A percentile compares a stretch with the other conserved stretches of the same genome.
phyloP scores from a whole-genome alignment of 2,113 vertebrate genomes.

The Ascaphus truei region DNA sequence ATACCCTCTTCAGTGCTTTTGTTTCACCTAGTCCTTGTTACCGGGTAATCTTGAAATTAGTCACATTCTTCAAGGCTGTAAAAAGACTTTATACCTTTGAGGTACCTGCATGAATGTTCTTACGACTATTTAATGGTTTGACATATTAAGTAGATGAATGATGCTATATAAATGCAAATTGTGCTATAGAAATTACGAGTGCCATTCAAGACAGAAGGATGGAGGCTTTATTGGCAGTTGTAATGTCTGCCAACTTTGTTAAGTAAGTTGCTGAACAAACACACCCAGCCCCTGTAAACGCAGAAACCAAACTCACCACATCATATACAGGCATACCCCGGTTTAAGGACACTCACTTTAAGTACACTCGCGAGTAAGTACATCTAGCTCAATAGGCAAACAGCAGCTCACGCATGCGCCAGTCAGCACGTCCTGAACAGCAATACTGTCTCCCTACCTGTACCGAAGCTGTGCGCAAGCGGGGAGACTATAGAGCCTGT shows the following conservation, averaged over 20 bases:
- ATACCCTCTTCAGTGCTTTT: too few species aligned
- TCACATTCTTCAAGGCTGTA: slow-evolving; percentile 5
- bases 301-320: too few species aligned
- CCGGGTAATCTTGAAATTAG: neutral
- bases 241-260: slow-evolving; percentile 13
- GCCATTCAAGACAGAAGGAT: slow-evolving; percentile 3
- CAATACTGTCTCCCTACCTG: too few species aligned
- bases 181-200: neutral
- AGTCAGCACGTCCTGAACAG: too few species aligned
- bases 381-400: too few species aligned
- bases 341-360: too few species aligned
- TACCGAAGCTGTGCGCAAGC: too few species aligned
- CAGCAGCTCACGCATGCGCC: too few species aligned
- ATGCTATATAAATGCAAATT: slow-evolving; percentile 35
- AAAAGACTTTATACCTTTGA: slow-evolving; percentile 12
- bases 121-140: slow-evolving; percentile 32
- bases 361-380: too few species aligned
- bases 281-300: too few species aligned
- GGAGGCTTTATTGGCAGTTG: slow-evolving; percentile 12
- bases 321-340: too few species aligned
- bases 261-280: neutral
- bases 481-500: too few species aligned
- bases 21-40: neutral
- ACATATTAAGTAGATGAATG: slow-evolving; percentile 37
- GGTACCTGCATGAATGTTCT: slow-evolving; percentile 4